Conservation (phyloP, 1,140 invertebrate species). For the Atopsyche davidsoni region DNA sequence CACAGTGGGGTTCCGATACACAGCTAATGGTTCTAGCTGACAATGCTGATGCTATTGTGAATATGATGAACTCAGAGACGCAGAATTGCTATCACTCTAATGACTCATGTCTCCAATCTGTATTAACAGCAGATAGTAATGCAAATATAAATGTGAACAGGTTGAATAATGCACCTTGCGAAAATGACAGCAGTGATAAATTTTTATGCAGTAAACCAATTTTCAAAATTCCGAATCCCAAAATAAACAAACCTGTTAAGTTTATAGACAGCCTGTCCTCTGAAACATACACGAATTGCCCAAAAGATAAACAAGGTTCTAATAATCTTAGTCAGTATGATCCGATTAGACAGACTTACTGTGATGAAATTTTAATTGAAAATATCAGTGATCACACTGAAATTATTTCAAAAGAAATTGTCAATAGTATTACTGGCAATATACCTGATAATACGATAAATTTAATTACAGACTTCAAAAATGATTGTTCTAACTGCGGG, state of each 20-base stretch:
- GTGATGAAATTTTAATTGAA: too few relatives aligned
- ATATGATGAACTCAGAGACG: conserved; percentile 15
- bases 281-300: too few relatives aligned
- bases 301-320: too few relatives aligned
- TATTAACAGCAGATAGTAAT: neutral
- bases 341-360: too few relatives aligned
- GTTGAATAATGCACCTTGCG: neutral
- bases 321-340: too few relatives aligned
- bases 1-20: too few relatives aligned
- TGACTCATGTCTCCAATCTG: neutral
- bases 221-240: neutral
- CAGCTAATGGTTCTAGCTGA: too few relatives aligned
- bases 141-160: neutral
- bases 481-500: neutral
- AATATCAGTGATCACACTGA: too few relatives aligned
- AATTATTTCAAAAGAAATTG: too few relatives aligned
- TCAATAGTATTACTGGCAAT: too few relatives aligned
- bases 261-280: too few relatives aligned
- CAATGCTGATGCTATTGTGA: conserved; percentile 19
- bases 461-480: neutral
- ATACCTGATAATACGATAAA: too few relatives aligned
- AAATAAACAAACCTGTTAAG: neutral
- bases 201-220: conserved; percentile 9
- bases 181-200: neutral
- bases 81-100: conserved; percentile 2